Evolutionary conservation across 2,888 invertebrate genomes (phyloP), one percentile per base, ranked within the genome.

Genomic region (Euzophera pinguis): DNA sequence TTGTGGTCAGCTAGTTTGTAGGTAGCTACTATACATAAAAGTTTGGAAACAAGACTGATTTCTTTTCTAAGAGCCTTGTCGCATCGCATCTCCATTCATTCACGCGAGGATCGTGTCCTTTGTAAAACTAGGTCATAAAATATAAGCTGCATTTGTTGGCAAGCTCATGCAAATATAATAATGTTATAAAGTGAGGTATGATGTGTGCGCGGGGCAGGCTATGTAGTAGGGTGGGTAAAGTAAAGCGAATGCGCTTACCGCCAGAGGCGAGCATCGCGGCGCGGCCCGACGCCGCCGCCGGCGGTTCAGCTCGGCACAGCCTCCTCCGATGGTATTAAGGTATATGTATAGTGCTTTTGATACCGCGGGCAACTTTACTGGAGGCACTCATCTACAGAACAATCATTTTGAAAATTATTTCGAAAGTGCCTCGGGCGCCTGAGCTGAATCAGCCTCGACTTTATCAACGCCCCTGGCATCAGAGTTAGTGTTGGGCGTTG

Each of bases 331-430:
- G 62, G 72, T 72, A 72, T 73, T 73, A 74, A 72, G 70, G 73
- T 69, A 73, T 71, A 72, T 74, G 73, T 79, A 22, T 22, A 79
- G 73, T 66, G 73, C 73, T 70, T 71, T 69, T 66, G 67, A 64
- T 69, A 62, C 80, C 81, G 63, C 69, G 55, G 74, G 83, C 78
- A 53, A 65, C 61, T 67, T 63, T 38, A 62, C 83, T 65, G 62
- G 65, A 64, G 77, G 83, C 77, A 63, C 70, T 83, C 83, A 80
- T 84, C 82, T 78, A 73, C 81, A 79, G 83, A 83, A 84, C 84
- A 84, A 84, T 84, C 77, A 82, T 84, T 84, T 79, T 71, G 79
- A 78, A 84, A 84, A 85, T 84, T 79, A 85, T 84, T 83, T 78
- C 72, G 79, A 80, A 77, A 78, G 61, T 63, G 78, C 79, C 80